Base-by-base conservation (phyloP, 2,113 vertebrate species). In the Tupaia chinensis region DNA sequence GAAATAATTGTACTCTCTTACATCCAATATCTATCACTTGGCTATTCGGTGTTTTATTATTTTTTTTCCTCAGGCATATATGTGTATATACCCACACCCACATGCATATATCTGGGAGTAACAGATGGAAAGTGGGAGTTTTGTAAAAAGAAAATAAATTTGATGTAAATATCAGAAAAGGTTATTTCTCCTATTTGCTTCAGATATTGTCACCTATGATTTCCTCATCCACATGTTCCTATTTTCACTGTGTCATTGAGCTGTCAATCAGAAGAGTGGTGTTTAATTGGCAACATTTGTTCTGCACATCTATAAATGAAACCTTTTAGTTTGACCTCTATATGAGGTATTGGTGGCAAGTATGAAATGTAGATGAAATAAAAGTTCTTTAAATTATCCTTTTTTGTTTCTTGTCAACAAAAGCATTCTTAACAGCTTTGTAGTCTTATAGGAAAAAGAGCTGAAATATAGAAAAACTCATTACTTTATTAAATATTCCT, bases 401-500 rank as follows among this genome's bases (percentile, higher is more conserved):
- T 61, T 27, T 93, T 68, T 90, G 54, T 95, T 92, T 81, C 72
- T 87, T 89, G 44, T 94, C 89, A 96, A 91, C 60, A 23, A 87
- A 95, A 94, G 88, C 17, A 85, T 70, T 93, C 29, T 91, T 84
- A 76, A 63, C 79, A 94, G 25, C 65, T 73, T 76, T 14, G 10
- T 72, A 89, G 61, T 73, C 34, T 95, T 53, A 86, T 19, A 88
- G 94, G 77, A 90, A 94, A 94, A 95, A 86, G 53, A 93, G 34
- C 29, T 84, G 93, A 96, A 94, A 91, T 76, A 61, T 8, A 58
- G 74, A 89, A 69, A 80, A 79, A 79, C 69, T 76, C 56, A 54
- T 68, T 95, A 53, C 53, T 93, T 86, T 91, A 82, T 72, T 96
- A 96, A 95, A 77, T 63, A 96, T 76, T 90, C 15, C 93, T 93